Conservation (phyloP, 1,140 invertebrate species). For the Phenacoccus solenopsis region DNA sequence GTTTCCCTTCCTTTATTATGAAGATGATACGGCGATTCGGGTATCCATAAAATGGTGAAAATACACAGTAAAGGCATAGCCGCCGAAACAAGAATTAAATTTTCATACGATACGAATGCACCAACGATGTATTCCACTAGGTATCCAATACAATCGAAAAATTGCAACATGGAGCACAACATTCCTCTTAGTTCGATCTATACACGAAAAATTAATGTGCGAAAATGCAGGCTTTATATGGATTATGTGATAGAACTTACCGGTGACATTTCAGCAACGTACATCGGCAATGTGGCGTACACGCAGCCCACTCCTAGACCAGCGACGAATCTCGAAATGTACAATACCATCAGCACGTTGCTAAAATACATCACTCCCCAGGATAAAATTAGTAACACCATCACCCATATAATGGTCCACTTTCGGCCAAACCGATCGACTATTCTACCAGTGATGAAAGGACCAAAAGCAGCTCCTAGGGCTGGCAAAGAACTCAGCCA, state of each 20-base stretch:
- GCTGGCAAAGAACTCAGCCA: constrained; percentile 25
- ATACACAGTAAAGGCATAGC: constrained; percentile 47
- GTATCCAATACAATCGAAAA: constrained; percentile 62
- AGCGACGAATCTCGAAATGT: constrained; percentile 26
- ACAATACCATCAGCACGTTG: constrained; percentile 20
- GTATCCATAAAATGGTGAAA: constrained; percentile 54
- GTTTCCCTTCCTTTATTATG: background rate
- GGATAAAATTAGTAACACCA: constrained; percentile 23
- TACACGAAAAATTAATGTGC: too few relatives aligned
- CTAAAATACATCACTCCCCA: constrained; percentile 38
- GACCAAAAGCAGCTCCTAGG: constrained; percentile 25
- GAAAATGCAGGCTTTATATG: too few relatives aligned
- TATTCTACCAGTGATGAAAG: constrained; percentile 34
- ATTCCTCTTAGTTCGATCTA: constrained; percentile 23
- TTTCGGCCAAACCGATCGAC: constrained; percentile 62
- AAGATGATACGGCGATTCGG: constrained; percentile 61
- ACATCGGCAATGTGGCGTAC: constrained; percentile 70
- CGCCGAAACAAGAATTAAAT: constrained; percentile 49
- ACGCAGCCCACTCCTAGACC: constrained; percentile 58
- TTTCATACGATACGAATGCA: constrained; percentile 51
- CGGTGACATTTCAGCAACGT: constrained; percentile 75
- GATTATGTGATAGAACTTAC: constrained; percentile 34
- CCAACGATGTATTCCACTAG: constrained; percentile 62
- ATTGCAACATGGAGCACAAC: constrained; percentile 60
- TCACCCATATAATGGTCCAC: constrained; percentile 21